Evolutionary conservation across 2,797 vertebrate genomes (phyloP).

Genomic region (Sarcophilus harrisii): DNA sequence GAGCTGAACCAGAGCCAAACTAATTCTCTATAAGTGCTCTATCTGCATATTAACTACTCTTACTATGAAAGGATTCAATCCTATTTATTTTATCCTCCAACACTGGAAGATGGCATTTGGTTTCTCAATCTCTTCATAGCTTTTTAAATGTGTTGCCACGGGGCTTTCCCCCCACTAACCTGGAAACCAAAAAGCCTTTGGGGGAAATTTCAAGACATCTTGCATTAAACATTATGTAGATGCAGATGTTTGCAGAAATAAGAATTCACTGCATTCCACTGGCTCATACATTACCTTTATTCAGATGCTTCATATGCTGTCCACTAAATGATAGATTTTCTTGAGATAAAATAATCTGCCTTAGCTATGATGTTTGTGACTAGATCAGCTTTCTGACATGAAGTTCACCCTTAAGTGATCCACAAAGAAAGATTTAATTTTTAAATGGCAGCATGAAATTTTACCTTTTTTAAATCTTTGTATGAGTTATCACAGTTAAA

Average conservation of each 20-base stretch:
- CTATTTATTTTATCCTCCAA: constrained; percentile 60
- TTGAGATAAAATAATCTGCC: not conserved
- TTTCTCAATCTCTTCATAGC: constrained; percentile 35
- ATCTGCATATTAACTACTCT: constrained; percentile 84
- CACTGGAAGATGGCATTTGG: constrained; percentile 57
- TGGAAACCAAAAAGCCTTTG: constrained; percentile 22
- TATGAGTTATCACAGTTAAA: not conserved
- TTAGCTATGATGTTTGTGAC: not conserved
- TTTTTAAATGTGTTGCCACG: constrained; percentile 29
- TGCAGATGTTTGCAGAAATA: constrained; percentile 55
- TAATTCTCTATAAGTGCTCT: constrained; percentile 87
- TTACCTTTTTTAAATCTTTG: not conserved
- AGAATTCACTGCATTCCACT: constrained; percentile 34
- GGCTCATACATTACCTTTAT: not conserved
- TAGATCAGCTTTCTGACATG: not conserved
- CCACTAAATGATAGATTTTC: constrained; percentile 54
- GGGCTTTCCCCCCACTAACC: not conserved
- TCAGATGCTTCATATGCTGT: not conserved
- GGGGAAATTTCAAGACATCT: constrained; percentile 30
- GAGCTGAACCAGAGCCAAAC: constrained; percentile 85
- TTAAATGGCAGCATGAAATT: constrained; percentile 15
- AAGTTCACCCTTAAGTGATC: not conserved
- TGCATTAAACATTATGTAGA: not conserved
- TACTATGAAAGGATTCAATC: constrained; percentile 75
- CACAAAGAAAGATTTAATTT: constrained; percentile 19